A percentile compares a stretch with the other conserved stretches of the same genome.
These are phyloP conservation scores for Cyanoderma ruficeps DNA, from an alignment of 2,113 vertebrate species.

Conservation along the genomic window DNA sequence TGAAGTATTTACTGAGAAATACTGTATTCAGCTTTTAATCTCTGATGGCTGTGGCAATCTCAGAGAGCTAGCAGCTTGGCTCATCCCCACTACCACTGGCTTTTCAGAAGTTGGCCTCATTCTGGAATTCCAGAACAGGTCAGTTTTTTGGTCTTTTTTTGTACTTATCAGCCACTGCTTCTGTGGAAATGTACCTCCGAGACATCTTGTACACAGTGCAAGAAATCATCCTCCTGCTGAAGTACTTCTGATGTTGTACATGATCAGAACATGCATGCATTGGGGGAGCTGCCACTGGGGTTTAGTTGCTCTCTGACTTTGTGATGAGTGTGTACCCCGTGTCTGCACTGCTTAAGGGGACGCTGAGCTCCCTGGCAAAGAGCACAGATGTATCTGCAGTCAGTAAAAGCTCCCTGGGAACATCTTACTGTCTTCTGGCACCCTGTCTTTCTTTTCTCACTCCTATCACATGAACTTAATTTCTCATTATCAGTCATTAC, in stretches of 20 bases:
- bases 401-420: not conserved
- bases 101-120: not conserved
- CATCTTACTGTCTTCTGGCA: not conserved
- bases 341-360: not conserved
- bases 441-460: not conserved
- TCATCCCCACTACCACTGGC: not conserved
- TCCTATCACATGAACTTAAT: not conserved
- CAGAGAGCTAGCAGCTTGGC: not conserved
- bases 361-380: not conserved
- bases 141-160: not conserved
- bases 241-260: not conserved
- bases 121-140: not conserved
- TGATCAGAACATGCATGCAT: not conserved
- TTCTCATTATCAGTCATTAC: fast-evolving
- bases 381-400: not conserved
- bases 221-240: not conserved
- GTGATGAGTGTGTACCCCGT: fast-evolving
- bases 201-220: not conserved
- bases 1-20: not conserved
- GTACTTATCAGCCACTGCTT: not conserved
- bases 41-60: not conserved
- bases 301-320: not conserved
- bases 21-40: not conserved
- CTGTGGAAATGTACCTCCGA: not conserved
- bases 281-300: not conserved